A percentile compares a stretch with the other conserved stretches of the same genome.
These are phyloP conservation scores for Brachypodius melanocephalos DNA, from an alignment of 2,113 vertebrate genomes.

Conservation along the genomic window DNA sequence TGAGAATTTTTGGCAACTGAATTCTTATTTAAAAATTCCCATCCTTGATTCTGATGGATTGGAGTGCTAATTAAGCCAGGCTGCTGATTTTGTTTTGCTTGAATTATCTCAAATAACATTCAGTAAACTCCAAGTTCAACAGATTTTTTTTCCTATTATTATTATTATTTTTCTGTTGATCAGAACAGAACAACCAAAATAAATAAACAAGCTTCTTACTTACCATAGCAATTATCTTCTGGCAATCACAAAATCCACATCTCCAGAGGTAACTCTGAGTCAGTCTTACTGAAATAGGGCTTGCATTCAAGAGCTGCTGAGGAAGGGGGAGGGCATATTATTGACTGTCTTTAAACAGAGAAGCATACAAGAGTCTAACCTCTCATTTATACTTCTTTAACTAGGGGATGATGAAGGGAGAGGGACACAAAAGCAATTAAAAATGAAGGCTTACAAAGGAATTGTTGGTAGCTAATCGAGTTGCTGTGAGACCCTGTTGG, in stretches of 20 bases:
- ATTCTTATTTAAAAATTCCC: neutral
- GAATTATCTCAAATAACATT: neutral
- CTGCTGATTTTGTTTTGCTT: neutral
- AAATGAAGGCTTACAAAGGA: neutral
- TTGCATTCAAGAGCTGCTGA: neutral
- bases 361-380: neutral
- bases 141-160: neutral
- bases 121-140: neutral
- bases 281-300: neutral
- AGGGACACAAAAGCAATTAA: neutral
- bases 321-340: neutral
- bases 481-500: neutral
- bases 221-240: neutral
- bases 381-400: slow-evolving; percentile 9
- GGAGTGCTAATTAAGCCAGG: neutral
- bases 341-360: neutral
- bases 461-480: neutral
- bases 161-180: neutral
- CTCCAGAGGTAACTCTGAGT: neutral
- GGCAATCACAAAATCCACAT: neutral
- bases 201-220: neutral
- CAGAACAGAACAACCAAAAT: neutral
- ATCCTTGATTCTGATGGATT: neutral
- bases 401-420: neutral
- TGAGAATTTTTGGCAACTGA: neutral